Evolutionary conservation across 2,888 invertebrate genomes (phyloP).

Genomic region (Tethea ocularis): DNA sequence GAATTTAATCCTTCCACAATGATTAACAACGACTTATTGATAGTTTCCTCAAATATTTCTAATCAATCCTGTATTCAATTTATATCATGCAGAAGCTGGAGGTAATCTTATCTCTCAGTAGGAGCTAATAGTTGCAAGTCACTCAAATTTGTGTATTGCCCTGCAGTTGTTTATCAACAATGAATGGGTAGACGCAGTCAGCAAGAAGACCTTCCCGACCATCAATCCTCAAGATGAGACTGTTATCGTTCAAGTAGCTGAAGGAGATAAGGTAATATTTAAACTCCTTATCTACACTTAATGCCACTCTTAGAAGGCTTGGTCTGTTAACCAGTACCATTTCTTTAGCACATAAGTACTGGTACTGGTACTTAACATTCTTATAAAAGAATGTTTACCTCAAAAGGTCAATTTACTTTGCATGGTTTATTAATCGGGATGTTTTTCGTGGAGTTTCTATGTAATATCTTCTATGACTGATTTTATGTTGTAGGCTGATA

Average conservation of each 20-base stretch:
- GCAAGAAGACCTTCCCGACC: conserved; percentile 92
- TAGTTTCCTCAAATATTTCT: too few relatives aligned
- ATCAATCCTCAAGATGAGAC: conserved; percentile 91
- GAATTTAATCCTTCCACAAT: too few relatives aligned
- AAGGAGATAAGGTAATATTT: conserved; percentile 89
- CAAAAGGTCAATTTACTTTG: neutral
- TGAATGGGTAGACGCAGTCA: conserved; percentile 90
- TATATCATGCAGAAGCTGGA: too few relatives aligned
- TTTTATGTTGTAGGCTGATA: conserved; percentile 85
- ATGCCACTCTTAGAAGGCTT: neutral
- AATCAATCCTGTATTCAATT: neutral
- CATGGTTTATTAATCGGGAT: neutral
- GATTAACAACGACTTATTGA: too few relatives aligned
- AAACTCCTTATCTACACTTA: neutral
- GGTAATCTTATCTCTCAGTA: too few relatives aligned
- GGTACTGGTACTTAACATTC: too few relatives aligned
- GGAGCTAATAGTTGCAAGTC: neutral
- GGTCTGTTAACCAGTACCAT: neutral
- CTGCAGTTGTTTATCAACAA: conserved; percentile 90
- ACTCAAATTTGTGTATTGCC: conserved; percentile 6
- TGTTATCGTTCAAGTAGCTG: conserved; percentile 89
- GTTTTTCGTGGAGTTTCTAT: neutral
- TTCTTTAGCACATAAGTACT: neutral
- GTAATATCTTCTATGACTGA: neutral
- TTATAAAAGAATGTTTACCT: neutral